These are phyloP conservation scores for Phycodurus eques DNA, from an alignment of 2,113 vertebrate species.

Conservation along the genomic window DNA sequence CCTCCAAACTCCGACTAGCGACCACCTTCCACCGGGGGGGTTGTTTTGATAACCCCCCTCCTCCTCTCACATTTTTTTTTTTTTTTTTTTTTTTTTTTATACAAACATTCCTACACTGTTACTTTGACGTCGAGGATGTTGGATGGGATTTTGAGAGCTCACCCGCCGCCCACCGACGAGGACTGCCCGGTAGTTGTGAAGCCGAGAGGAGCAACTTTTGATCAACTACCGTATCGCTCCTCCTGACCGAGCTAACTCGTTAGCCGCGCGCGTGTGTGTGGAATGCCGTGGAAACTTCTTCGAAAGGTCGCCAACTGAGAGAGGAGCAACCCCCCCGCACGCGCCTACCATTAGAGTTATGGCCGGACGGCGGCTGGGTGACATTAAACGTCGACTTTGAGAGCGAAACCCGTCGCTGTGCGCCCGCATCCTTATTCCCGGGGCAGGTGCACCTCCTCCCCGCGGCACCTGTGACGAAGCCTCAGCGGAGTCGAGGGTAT, in stretches of 20 bases:
- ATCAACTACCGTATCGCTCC: slow-evolving; percentile 10
- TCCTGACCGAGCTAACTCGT: slow-evolving; percentile 42
- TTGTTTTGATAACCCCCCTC: not conserved
- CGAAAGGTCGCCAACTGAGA: not conserved
- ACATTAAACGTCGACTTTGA: not conserved
- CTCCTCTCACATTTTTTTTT: not conserved
- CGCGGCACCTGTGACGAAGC: slow-evolving; percentile 60
- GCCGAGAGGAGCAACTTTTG: slow-evolving; percentile 46
- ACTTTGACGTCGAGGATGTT: not conserved
- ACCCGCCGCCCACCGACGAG: not conserved
- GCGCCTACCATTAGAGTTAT: not conserved
- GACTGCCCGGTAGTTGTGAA: slow-evolving; percentile 13
- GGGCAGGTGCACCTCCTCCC: slow-evolving; percentile 67
- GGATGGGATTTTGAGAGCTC: not conserved
- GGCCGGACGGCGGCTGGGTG: not conserved
- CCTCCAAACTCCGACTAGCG: slow-evolving; percentile 27
- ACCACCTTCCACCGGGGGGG: slow-evolving; percentile 16
- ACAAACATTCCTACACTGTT: not conserved
- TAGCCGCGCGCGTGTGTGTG: slow-evolving; percentile 27
- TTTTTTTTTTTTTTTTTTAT: not conserved
- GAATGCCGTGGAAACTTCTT: slow-evolving; percentile 19
- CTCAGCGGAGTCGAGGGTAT: slow-evolving; percentile 33
- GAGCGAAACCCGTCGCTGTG: slow-evolving; percentile 1
- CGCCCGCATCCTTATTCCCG: not conserved
- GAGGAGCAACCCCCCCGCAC: not conserved